Evolutionary conservation across 1,140 invertebrate genomes (phyloP).

Genomic region (Adelges cooleyi): DNA sequence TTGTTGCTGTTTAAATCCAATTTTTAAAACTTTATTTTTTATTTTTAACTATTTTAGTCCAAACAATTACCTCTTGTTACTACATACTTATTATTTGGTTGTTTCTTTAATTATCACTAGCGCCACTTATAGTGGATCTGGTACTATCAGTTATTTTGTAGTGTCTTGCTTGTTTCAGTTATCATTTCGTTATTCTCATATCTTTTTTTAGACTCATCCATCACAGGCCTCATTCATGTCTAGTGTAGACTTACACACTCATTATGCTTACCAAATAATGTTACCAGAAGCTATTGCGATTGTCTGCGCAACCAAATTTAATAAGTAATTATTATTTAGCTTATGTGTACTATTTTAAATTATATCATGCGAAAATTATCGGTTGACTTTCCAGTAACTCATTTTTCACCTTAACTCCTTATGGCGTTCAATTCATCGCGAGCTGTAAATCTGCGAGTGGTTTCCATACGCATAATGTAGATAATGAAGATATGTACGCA

Average conservation of each 20-base stretch:
- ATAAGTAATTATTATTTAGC: conserved; percentile 61
- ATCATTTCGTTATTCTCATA: no score
- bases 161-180: no score
- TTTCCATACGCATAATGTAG: conserved; percentile 84
- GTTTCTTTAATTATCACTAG: no score
- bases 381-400: conserved; percentile 52
- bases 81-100: no score
- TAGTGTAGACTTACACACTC: conserved; percentile 92
- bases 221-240: conserved; percentile 92
- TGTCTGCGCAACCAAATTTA: conserved; percentile 87
- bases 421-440: conserved; percentile 76
- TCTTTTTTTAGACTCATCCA: conserved; percentile 91
- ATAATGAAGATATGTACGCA: conserved; percentile 55
- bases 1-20: no score
- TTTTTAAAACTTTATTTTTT: no score
- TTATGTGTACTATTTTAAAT: conserved; percentile 9
- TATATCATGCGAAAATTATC: conserved; percentile 34
- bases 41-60: no score
- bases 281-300: conserved; percentile 95
- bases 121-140: no score
- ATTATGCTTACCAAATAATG: conserved; percentile 90
- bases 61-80: no score
- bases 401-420: conserved; percentile 75
- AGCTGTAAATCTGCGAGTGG: conserved; percentile 63
- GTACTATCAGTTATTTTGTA: no score